phyloP scores from a whole-genome alignment of 2,888 invertebrate species.

The Gandaritis pyraliata region DNA sequence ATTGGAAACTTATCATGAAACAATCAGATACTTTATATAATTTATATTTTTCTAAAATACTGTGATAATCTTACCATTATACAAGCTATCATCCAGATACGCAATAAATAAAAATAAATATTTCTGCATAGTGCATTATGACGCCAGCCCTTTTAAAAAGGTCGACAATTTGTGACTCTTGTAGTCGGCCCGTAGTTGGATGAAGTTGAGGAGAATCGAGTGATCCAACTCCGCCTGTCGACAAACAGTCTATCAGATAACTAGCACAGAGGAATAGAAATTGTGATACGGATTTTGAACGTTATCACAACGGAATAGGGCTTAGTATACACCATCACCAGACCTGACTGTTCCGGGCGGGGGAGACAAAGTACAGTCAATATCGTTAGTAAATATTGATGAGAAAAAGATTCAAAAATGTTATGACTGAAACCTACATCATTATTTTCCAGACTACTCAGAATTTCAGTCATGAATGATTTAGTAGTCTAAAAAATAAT shows the following conservation, averaged over 20 bases:
- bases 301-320: slow-evolving; percentile 1
- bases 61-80: slow-evolving; percentile 18
- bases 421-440: no score
- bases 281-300: slow-evolving; percentile 3
- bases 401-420: no score
- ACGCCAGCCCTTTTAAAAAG: slow-evolving; percentile 84
- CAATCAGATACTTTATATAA: slow-evolving; percentile 12
- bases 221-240: slow-evolving; percentile 95
- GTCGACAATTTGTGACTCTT: slow-evolving; percentile 93
- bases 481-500: no score
- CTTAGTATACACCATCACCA: background rate
- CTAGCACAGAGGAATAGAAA: slow-evolving; percentile 22
- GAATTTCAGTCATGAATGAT: no score
- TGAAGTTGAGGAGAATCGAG: slow-evolving; percentile 94
- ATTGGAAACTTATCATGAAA: slow-evolving; percentile 18
- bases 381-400: no score
- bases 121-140: slow-evolving; percentile 37
- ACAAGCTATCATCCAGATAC: slow-evolving; percentile 26
- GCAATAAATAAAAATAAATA: slow-evolving; percentile 28
- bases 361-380: no score
- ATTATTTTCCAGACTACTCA: no score
- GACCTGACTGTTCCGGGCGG: no score
- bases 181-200: slow-evolving; percentile 97
- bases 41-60: slow-evolving; percentile 27
- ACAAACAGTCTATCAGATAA: slow-evolving; percentile 47